A percentile compares a stretch with the other conserved stretches of the same genome.
These are phyloP conservation scores for Drosophila subpulchrella DNA, from an alignment of 1,140 invertebrate genomes.

Conservation along the genomic window DNA sequence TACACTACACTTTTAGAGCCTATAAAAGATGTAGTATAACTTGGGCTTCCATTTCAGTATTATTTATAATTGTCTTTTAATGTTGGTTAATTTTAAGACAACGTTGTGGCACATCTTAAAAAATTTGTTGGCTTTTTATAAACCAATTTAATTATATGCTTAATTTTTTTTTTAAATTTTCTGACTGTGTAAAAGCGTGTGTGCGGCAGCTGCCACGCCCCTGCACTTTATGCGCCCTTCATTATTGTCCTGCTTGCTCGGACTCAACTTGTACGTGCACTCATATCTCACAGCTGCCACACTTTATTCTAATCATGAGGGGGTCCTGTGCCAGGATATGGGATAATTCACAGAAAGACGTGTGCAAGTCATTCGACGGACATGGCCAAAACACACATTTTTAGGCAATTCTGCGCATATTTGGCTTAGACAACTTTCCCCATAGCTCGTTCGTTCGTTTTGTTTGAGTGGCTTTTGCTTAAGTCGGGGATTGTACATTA, in stretches of 20 bases:
- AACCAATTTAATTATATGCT: not conserved
- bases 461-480: slow-evolving; percentile 1
- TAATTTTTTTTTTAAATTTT: not conserved
- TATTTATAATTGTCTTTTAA: no score
- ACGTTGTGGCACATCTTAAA: no score
- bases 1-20: not conserved
- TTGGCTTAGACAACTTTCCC: slow-evolving; percentile 27
- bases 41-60: no score
- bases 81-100: no score
- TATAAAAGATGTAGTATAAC: no score
- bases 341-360: slow-evolving; percentile 19
- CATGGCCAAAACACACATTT: slow-evolving; percentile 14
- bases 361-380: slow-evolving; percentile 20
- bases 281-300: slow-evolving; percentile 71
- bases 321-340: not conserved
- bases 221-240: slow-evolving; percentile 26
- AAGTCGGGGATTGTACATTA: slow-evolving; percentile 11
- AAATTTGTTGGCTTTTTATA: no score
- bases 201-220: slow-evolving; percentile 20
- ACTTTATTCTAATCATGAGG: slow-evolving; percentile 54
- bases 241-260: slow-evolving; percentile 47
- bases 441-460: slow-evolving; percentile 21
- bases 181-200: slow-evolving; percentile 4
- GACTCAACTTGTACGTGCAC: slow-evolving; percentile 50
- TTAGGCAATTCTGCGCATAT: slow-evolving; percentile 15